Evolutionary conservation across 2,888 invertebrate genomes (phyloP).

Genomic region (Sphaeridia pumilis): DNA sequence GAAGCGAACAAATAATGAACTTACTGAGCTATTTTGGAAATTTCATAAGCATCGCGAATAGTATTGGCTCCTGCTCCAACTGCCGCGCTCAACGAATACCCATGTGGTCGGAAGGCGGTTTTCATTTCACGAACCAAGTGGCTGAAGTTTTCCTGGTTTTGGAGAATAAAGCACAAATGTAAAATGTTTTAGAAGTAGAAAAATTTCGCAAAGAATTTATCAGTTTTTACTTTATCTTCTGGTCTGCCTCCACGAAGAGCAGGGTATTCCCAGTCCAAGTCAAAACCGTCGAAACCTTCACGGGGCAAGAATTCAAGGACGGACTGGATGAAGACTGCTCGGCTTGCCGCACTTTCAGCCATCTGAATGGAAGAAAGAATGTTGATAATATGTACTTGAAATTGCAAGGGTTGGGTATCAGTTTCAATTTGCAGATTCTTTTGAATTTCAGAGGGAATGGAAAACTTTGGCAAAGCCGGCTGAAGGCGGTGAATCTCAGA

Average conservation of each 20-base stretch:
- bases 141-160: conserved; percentile 19
- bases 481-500: too few relatives aligned
- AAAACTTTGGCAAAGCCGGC: too few relatives aligned
- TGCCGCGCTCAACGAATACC: conserved; percentile 27
- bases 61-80: conserved; percentile 25
- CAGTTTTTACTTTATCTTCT: conserved; percentile 33
- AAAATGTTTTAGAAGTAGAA: background rate
- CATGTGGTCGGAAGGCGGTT: conserved; percentile 12
- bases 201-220: background rate
- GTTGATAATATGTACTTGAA: background rate
- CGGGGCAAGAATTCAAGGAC: conserved; percentile 36
- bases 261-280: conserved; percentile 38
- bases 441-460: too few relatives aligned
- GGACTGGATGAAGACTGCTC: conserved; percentile 37
- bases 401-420: too few relatives aligned
- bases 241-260: conserved; percentile 37
- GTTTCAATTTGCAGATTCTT: too few relatives aligned
- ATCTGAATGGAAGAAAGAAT: conserved; percentile 17
- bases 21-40: conserved; percentile 12
- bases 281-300: conserved; percentile 34
- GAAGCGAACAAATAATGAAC: background rate
- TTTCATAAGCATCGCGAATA: conserved; percentile 20
- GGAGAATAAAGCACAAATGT: background rate
- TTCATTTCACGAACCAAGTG: conserved; percentile 15
- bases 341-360: conserved; percentile 26